Evolutionary conservation across 2,888 invertebrate species (phyloP).

Genomic region (Trachelus tabidus): DNA sequence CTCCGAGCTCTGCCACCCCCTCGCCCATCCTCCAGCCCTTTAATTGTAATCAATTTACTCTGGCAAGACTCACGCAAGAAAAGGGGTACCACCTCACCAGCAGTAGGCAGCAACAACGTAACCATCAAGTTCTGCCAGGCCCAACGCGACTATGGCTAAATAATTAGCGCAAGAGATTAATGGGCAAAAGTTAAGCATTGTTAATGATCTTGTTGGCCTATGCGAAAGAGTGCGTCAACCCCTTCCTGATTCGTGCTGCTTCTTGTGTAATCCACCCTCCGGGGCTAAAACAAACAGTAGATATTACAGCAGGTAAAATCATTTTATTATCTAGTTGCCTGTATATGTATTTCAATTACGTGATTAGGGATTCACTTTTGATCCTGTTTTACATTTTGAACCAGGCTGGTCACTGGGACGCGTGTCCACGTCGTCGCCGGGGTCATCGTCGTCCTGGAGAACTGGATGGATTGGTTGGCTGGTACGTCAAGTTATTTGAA

Average conservation of each 20-base stretch:
- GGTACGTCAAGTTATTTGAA: not conserved
- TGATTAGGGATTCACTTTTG: not conserved
- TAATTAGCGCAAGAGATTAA: slow-evolving; percentile 62
- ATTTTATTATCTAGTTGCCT: not conserved
- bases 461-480: not conserved
- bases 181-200: slow-evolving; percentile 52
- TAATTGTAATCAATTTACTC: slow-evolving; percentile 66
- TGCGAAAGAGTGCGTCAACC: not conserved
- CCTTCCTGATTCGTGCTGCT: not conserved
- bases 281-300: not conserved
- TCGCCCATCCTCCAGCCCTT: slow-evolving; percentile 42
- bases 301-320: not conserved
- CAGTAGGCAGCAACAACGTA: not conserved
- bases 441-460: not conserved
- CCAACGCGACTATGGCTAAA: slow-evolving; percentile 49
- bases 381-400: not conserved
- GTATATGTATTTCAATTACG: no score
- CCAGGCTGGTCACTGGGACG: not conserved
- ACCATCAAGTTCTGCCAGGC: not conserved
- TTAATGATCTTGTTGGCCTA: slow-evolving; percentile 37
- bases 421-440: not conserved
- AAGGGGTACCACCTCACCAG: slow-evolving; percentile 9
- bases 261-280: not conserved
- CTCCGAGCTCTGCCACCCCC: slow-evolving; percentile 41
- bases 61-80: slow-evolving; percentile 42